Evolutionary conservation across 64 coral and sea anemone genomes (phyloP).

Genomic region (Orbicella faveolata): DNA sequence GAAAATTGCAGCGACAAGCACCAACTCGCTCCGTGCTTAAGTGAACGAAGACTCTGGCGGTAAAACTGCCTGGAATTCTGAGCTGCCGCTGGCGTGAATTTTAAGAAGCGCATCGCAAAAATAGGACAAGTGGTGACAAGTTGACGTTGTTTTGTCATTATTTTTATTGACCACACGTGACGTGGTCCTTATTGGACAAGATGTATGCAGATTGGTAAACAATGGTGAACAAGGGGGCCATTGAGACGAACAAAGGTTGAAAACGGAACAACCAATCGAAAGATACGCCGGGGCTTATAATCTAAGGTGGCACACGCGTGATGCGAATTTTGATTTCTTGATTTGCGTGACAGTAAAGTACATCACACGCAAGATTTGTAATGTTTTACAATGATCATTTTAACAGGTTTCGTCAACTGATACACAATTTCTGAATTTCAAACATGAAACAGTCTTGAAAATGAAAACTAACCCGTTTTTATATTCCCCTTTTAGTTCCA

Average conservation of each 20-base stretch:
- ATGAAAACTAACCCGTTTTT: background rate
- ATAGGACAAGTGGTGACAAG: constrained; percentile 51
- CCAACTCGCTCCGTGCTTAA: constrained; percentile 1
- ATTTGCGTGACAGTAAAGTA: constrained; percentile 32
- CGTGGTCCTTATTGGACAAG: constrained; percentile 58
- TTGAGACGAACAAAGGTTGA: constrained; percentile 53
- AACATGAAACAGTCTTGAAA: background rate
- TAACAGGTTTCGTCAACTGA: background rate
- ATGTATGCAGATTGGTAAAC: constrained; percentile 51
- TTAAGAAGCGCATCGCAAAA: background rate
- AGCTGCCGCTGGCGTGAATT: constrained; percentile 8
- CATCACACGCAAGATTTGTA: background rate
- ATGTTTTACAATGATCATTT: background rate
- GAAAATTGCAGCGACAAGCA: constrained; percentile 3
- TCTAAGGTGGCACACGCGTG: constrained; percentile 1
- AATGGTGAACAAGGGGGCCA: constrained; percentile 47
- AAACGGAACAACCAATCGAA: constrained; percentile 18
- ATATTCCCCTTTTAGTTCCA: background rate
- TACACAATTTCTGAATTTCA: background rate
- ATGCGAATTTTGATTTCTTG: constrained; percentile 28
- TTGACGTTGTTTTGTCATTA: constrained; percentile 53
- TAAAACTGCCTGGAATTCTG: background rate
- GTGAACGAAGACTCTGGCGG: background rate
- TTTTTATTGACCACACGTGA: constrained; percentile 63
- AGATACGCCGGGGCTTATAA: background rate